phyloP scores from a whole-genome alignment of 2,113 vertebrate genomes.

The Isichthys henryi region DNA sequence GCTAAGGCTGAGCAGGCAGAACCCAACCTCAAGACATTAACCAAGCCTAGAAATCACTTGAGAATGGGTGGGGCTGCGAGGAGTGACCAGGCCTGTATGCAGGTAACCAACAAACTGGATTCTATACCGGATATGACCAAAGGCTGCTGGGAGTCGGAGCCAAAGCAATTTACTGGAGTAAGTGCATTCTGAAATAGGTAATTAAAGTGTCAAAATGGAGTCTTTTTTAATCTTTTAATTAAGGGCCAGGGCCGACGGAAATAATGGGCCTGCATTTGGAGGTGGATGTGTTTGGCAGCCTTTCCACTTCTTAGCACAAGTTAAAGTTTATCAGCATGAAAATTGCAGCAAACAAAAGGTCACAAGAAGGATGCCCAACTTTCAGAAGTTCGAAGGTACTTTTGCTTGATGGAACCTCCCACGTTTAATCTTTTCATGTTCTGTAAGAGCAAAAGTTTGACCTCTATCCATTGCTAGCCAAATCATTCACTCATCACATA shows the following conservation, averaged over 20 bases:
- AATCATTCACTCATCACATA: background rate
- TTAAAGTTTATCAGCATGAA: background rate
- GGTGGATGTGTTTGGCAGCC: background rate
- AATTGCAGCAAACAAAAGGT: background rate
- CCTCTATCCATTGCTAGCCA: background rate
- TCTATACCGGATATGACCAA: background rate
- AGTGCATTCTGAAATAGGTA: constrained; percentile 3
- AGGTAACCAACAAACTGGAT: background rate
- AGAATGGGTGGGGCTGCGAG: background rate
- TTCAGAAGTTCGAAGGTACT: background rate
- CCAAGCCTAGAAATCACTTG: background rate
- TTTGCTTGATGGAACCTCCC: background rate
- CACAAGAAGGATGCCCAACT: background rate
- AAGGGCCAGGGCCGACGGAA: background rate
- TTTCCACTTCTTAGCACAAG: background rate
- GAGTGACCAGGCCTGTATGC: background rate
- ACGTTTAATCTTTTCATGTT: background rate
- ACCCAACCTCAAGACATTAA: background rate
- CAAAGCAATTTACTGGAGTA: constrained; percentile 10
- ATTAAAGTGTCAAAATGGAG: constrained; percentile 19
- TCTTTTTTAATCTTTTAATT: constrained; percentile 21
- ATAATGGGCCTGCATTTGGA: background rate
- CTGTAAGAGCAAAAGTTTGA: background rate
- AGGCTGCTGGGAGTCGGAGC: background rate
- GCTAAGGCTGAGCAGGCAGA: background rate